Evolutionary conservation across 2,888 invertebrate species (phyloP).

Genomic region (Chalcosyrphus nemorum): DNA sequence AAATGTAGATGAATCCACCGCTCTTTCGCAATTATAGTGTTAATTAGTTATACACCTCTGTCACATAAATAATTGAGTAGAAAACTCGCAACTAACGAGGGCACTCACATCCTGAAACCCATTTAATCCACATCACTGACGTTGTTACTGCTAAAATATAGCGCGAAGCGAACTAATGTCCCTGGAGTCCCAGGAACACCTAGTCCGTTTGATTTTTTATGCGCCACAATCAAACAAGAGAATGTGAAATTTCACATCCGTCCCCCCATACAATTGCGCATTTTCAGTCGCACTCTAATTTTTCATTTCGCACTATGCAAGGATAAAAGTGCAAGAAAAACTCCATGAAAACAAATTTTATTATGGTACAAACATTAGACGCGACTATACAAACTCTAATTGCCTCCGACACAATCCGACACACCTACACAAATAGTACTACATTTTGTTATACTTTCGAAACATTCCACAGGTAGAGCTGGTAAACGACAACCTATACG

Average conservation of each 20-base stretch:
- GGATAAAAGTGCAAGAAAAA: not conserved
- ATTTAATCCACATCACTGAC: not conserved
- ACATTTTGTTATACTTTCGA: not conserved
- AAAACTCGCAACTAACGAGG: not conserved
- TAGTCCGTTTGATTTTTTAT: not conserved
- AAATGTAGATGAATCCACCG: too few relatives aligned
- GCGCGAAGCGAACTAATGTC: not conserved
- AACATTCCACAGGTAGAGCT: slow-evolving; percentile 85
- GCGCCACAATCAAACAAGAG: not conserved
- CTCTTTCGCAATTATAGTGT: not conserved
- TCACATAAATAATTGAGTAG: not conserved
- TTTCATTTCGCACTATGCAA: not conserved
- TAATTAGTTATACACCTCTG: not conserved
- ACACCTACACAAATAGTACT: not conserved
- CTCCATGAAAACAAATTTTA: not conserved
- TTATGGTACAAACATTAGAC: not conserved
- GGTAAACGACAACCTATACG: slow-evolving; percentile 93
- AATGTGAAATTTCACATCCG: not conserved
- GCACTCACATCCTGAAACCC: not conserved
- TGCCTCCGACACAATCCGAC: slow-evolving; percentile 14
- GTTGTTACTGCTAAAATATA: not conserved
- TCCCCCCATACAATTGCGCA: not conserved
- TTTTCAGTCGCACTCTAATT: not conserved
- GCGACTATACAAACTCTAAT: slow-evolving; percentile 18
- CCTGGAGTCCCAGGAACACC: not conserved